Percentiles rank a stretch among this genome's conserved stretches.
phyloP scores from a whole-genome alignment of 2,113 vertebrate genomes.

The Pithys albifrons region DNA sequence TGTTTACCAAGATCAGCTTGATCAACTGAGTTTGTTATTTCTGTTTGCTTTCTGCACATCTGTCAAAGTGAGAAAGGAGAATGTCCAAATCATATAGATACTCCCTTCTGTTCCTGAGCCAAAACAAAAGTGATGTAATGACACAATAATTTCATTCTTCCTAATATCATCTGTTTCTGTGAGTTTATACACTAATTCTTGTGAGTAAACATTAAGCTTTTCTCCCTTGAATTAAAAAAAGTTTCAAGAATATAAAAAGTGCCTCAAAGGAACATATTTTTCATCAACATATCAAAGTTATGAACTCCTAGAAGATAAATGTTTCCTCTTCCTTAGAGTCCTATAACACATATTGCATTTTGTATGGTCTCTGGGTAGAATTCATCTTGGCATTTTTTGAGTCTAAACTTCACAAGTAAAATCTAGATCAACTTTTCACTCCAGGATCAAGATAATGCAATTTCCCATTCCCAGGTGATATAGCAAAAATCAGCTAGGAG shows the following conservation, averaged over 20 bases:
- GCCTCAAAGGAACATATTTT: background rate
- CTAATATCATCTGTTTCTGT: background rate
- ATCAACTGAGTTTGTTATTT: slow-evolving; percentile 19
- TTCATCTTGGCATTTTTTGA: background rate
- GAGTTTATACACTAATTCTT: background rate
- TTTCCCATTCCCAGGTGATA: background rate
- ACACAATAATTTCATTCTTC: slow-evolving; percentile 2
- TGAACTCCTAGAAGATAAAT: background rate
- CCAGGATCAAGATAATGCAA: background rate
- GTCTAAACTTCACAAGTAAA: background rate
- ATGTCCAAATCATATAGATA: slow-evolving; percentile 4
- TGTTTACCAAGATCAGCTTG: slow-evolving; percentile 33
- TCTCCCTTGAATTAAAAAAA: background rate
- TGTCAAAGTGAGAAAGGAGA: background rate
- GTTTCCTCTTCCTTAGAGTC: background rate
- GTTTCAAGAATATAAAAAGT: background rate
- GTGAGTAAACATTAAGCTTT: background rate
- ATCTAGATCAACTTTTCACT: background rate
- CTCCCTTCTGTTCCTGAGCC: background rate
- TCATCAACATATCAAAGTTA: background rate
- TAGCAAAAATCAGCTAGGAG: background rate
- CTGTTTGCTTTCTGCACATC: slow-evolving; percentile 9
- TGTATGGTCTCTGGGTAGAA: background rate
- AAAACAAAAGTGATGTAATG: background rate
- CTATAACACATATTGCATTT: background rate